Evolutionary conservation across 2,888 invertebrate genomes (phyloP).

Genomic region (Zygogramma bicolorata): DNA sequence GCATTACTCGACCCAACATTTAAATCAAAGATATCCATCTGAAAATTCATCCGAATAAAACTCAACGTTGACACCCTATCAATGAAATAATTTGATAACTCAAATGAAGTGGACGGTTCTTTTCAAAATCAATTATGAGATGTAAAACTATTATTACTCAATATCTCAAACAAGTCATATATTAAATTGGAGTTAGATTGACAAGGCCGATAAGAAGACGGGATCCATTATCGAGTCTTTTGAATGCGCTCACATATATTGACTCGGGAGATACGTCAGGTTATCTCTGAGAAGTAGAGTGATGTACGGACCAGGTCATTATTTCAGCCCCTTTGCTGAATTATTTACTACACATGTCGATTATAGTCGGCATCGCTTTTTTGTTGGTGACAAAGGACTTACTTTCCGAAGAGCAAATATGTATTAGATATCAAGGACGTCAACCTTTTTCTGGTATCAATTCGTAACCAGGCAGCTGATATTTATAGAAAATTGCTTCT

Average conservation of each 20-base stretch:
- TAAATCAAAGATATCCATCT: not conserved
- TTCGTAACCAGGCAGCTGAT: no score
- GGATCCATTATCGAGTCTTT: constrained; percentile 7
- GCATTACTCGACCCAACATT: not conserved
- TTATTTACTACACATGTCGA: not conserved
- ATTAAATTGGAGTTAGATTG: constrained; percentile 62
- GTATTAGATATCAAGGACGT: no score
- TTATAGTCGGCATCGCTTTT: not conserved
- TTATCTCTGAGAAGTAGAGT: not conserved
- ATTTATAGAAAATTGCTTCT: no score
- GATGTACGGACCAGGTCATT: not conserved
- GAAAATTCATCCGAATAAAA: not conserved
- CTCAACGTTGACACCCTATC: constrained; percentile 12
- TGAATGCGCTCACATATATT: constrained; percentile 15
- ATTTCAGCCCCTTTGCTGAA: not conserved
- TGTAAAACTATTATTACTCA: constrained; percentile 63
- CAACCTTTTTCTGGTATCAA: no score
- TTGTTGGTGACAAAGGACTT: not conserved
- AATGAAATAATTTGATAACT: constrained; percentile 42
- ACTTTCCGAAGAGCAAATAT: no score
- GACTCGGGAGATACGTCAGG: not conserved
- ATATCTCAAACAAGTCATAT: constrained; percentile 62
- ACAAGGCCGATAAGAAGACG: constrained; percentile 56
- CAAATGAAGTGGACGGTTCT: constrained; percentile 47
- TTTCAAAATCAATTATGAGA: constrained; percentile 57